These are phyloP conservation scores for Echinometra lucunter DNA, from an alignment of 53 echinoderm and acorn worm species.

Conservation along the genomic window DNA sequence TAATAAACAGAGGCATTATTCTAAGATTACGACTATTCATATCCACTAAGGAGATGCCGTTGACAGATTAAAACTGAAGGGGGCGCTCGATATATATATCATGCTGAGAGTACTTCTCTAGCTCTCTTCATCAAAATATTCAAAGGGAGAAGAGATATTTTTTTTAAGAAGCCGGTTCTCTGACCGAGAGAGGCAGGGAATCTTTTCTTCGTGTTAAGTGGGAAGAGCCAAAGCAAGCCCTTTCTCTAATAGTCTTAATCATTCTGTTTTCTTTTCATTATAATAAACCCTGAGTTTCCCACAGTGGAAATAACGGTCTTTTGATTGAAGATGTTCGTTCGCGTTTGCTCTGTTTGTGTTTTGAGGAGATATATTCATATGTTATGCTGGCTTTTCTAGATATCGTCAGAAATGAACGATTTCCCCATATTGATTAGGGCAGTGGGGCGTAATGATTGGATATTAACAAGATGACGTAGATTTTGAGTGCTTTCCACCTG, in stretches of 20 bases:
- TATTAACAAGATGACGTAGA: slow-evolving; percentile 40
- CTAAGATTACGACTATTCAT: slow-evolving; percentile 62
- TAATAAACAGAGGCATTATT: slow-evolving; percentile 68
- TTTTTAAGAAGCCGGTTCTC: neutral
- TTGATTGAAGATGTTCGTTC: no score
- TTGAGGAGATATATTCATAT: no score
- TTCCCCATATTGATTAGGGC: neutral
- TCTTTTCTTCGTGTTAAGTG: neutral
- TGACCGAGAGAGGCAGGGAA: neutral
- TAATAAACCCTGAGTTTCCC: neutral
- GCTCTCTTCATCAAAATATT: neutral
- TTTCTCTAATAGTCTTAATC: neutral
- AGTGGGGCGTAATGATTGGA: slow-evolving; percentile 48
- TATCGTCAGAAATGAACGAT: neutral
- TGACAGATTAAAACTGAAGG: slow-evolving; percentile 43
- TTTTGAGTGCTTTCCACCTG: slow-evolving; percentile 35
- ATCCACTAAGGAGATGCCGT: slow-evolving; percentile 29
- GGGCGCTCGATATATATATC: neutral
- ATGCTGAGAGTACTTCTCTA: neutral
- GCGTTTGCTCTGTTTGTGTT: no score
- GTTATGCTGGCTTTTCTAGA: no score
- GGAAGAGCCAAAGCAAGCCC: neutral
- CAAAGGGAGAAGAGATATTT: neutral
- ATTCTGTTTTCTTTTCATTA: neutral
- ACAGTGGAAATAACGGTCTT: no score